Evolutionary conservation across 2,797 vertebrate species (phyloP).

Genomic region (Sus cebifrons): DNA sequence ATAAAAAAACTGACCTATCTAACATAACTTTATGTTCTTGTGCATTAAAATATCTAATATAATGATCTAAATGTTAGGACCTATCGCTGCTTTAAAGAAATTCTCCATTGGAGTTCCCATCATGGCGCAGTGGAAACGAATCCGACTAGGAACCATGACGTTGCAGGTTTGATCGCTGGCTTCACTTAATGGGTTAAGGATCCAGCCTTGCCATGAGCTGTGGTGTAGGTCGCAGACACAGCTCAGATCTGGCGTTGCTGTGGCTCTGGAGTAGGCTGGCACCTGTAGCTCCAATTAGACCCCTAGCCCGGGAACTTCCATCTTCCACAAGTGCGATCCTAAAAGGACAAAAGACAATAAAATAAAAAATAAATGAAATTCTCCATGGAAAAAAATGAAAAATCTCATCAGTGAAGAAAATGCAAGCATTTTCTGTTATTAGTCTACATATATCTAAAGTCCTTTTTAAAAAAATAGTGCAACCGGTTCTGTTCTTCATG

Average conservation of each 20-base stretch:
- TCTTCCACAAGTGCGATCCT: too few species aligned
- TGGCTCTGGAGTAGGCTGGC: too few species aligned
- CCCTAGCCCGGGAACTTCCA: too few species aligned
- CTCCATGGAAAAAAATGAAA: not conserved
- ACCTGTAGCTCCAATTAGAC: too few species aligned
- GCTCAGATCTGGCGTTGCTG: too few species aligned
- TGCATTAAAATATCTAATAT: slow-evolving; percentile 59
- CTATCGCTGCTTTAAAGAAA: slow-evolving; percentile 44
- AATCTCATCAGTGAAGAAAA: not conserved
- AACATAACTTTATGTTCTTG: slow-evolving; percentile 50
- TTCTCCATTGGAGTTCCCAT: not conserved
- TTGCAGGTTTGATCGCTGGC: too few species aligned
- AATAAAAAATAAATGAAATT: not conserved
- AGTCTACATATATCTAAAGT: not conserved
- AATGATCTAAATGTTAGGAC: slow-evolving; percentile 54
- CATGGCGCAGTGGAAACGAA: too few species aligned
- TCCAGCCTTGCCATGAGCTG: too few species aligned
- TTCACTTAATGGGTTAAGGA: too few species aligned
- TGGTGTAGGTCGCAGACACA: too few species aligned
- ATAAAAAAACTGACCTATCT: slow-evolving; percentile 70
- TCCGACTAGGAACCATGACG: too few species aligned
- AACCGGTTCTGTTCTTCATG: not conserved
- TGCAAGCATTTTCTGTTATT: not conserved
- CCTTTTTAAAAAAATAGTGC: not conserved
- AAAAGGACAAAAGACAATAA: too few species aligned